Conservation (phyloP, 2,888 invertebrate species). For the Cremastobaeus sp. region DNA sequence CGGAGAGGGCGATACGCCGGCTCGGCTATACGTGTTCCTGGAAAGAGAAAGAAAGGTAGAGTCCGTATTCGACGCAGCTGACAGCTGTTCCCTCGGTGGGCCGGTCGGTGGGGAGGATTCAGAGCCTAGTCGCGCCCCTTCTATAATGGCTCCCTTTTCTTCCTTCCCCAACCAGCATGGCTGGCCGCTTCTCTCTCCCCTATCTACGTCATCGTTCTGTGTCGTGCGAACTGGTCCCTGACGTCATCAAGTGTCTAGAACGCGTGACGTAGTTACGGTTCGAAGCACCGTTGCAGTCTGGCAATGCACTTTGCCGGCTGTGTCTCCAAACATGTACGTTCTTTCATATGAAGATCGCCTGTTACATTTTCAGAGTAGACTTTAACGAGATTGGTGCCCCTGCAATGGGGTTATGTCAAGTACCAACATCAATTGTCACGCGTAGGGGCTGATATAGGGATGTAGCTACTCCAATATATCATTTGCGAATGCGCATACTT, state of each 20-base stretch:
- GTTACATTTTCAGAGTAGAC: too few relatives aligned
- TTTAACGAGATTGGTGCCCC: too few relatives aligned
- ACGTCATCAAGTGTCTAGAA: constrained; percentile 64
- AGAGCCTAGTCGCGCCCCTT: constrained; percentile 78
- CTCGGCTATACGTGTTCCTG: constrained; percentile 57
- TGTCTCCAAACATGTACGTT: constrained; percentile 9
- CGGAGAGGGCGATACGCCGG: constrained; percentile 61
- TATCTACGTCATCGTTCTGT: constrained; percentile 58
- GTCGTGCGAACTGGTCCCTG: constrained; percentile 57
- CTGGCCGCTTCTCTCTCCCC: constrained; percentile 70
- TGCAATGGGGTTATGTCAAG: too few relatives aligned
- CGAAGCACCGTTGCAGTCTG: constrained; percentile 55
- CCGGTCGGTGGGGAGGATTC: constrained; percentile 78
- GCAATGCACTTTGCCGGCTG: constrained; percentile 37
- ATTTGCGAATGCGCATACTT: too few relatives aligned
- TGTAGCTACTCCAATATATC: too few relatives aligned
- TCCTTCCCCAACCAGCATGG: constrained; percentile 78
- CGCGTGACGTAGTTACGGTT: constrained; percentile 64
- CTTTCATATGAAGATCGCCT: too few relatives aligned
- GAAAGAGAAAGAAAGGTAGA: constrained; percentile 67
- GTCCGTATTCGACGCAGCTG: constrained; percentile 75
- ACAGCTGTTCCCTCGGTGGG: constrained; percentile 78
- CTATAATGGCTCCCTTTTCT: constrained; percentile 79
- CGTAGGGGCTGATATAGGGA: too few relatives aligned
- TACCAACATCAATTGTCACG: too few relatives aligned